Percentiles rank a stretch among this genome's conserved stretches.
These are phyloP conservation scores for Eupithecia centaureata DNA, from an alignment of 2,888 invertebrate genomes.

Conservation along the genomic window DNA sequence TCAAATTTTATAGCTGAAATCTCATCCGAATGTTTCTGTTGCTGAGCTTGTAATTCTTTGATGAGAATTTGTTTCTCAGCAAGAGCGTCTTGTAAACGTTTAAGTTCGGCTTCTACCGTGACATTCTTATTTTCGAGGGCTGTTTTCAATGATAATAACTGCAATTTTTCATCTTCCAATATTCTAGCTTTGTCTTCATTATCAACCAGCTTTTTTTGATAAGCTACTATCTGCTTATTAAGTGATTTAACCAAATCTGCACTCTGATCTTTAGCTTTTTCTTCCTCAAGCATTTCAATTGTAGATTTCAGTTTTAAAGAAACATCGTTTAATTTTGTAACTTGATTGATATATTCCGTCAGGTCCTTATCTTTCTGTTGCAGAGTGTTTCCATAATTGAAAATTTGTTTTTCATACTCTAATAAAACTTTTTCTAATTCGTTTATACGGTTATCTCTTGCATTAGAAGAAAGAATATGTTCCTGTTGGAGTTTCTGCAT, in stretches of 20 bases:
- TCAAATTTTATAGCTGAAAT: constrained; percentile 71
- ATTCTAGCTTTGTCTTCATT: constrained; percentile 68
- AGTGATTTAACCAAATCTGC: constrained; percentile 79
- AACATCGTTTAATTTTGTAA: constrained; percentile 81
- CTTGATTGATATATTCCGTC: constrained; percentile 79
- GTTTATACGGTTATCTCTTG: constrained; percentile 74
- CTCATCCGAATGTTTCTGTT: constrained; percentile 78
- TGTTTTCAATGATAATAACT: constrained; percentile 65
- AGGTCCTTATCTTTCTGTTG: constrained; percentile 79
- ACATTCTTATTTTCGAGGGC: constrained; percentile 64
- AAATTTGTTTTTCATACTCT: constrained; percentile 80
- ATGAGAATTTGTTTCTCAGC: constrained; percentile 74
- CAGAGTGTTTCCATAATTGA: constrained; percentile 69
- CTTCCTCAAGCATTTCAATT: constrained; percentile 77
- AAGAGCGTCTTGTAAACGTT: constrained; percentile 71
- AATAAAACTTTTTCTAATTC: constrained; percentile 78
- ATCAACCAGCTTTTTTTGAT: constrained; percentile 72
- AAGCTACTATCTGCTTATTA: constrained; percentile 79
- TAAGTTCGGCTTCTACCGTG: constrained; percentile 66
- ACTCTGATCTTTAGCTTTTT: constrained; percentile 79
- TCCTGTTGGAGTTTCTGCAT: constrained; percentile 70
- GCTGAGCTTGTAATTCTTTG: constrained; percentile 75
- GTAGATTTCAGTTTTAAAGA: constrained; percentile 79
- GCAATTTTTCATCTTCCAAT: constrained; percentile 76
- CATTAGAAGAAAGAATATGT: constrained; percentile 61